Conservation (phyloP, 2,797 vertebrate genomes). For the Ctenosaura bakeri region DNA sequence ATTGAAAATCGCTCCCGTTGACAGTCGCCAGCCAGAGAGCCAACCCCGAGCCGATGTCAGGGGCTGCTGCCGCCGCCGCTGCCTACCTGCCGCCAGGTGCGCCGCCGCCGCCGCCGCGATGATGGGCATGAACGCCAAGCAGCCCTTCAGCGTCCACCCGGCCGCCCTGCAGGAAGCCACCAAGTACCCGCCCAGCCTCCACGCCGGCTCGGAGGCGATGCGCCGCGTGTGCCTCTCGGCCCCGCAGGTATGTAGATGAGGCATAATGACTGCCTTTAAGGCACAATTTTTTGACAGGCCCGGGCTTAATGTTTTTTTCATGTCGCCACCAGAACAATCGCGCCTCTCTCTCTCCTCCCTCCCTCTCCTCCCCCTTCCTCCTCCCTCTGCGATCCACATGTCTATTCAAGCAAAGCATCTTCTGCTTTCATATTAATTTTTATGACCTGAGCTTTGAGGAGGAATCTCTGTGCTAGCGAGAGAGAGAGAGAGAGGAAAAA, state of each 20-base stretch:
- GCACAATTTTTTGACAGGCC: constrained; percentile 82
- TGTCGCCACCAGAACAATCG: constrained; percentile 80
- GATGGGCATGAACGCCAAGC: constrained; percentile 96
- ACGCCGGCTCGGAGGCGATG: constrained; percentile 91
- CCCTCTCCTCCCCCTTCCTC: constrained; percentile 59
- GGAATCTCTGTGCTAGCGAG: constrained; percentile 82
- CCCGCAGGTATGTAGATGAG: constrained; percentile 89
- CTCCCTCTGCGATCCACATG: constrained; percentile 81
- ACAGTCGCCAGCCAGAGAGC: constrained; percentile 81
- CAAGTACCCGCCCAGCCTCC: constrained; percentile 88
- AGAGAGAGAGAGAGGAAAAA: constrained; percentile 29
- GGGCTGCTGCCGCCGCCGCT: constrained; percentile 78
- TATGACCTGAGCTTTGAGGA: constrained; percentile 96
- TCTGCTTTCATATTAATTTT: constrained; percentile 95
- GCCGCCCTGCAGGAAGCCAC: constrained; percentile 88
- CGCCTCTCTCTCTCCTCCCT: constrained; percentile 76
- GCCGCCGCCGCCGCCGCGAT: constrained; percentile 76
- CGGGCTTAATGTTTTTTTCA: constrained; percentile 86
- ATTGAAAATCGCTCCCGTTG: constrained; percentile 84
- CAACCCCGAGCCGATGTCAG: constrained; percentile 78
- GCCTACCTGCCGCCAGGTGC: constrained; percentile 82
- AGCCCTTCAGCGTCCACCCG: constrained; percentile 92
- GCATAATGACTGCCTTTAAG: constrained; percentile 52
- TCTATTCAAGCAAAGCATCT: constrained; percentile 85
- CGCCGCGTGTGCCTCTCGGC: constrained; percentile 93